A percentile compares a stretch with the other conserved stretches of the same genome.
These are phyloP conservation scores for Heterotilapia buettikoferi DNA, from an alignment of 2,113 vertebrate genomes.

Conservation along the genomic window DNA sequence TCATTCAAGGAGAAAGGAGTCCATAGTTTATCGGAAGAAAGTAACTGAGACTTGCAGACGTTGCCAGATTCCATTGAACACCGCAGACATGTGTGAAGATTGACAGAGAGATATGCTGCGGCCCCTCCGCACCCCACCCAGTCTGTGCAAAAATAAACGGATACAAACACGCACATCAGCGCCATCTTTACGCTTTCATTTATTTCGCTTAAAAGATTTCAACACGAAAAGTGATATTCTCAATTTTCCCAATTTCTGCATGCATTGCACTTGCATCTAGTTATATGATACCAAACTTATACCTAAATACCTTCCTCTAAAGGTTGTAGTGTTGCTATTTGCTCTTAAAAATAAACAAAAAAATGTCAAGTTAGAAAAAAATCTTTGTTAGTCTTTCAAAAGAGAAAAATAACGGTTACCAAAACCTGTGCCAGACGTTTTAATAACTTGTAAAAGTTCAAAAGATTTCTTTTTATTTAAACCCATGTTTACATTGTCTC, in stretches of 20 bases:
- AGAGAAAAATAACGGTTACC: neutral
- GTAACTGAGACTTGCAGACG: constrained; percentile 54
- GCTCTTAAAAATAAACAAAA: neutral
- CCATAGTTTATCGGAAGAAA: constrained; percentile 57
- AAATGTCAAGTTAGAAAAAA: neutral
- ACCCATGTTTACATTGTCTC: neutral
- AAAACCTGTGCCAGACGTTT: neutral
- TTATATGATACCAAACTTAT: neutral
- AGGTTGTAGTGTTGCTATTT: neutral
- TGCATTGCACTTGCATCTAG: neutral
- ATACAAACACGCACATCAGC: neutral
- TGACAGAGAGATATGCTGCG: constrained; percentile 33
- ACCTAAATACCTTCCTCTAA: neutral
- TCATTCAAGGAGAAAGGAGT: constrained; percentile 66
- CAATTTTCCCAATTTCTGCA: neutral
- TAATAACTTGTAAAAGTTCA: neutral
- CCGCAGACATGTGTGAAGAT: constrained; percentile 45
- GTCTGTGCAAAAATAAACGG: neutral
- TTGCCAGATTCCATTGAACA: constrained; percentile 57
- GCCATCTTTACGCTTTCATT: neutral
- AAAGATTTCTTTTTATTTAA: neutral
- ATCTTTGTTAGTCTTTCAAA: neutral
- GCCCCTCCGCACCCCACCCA: neutral
- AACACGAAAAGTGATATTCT: neutral
- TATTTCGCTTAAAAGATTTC: neutral